Base-by-base conservation (phyloP, 2,113 vertebrate genomes). In the Alexandromys fortis region DNA sequence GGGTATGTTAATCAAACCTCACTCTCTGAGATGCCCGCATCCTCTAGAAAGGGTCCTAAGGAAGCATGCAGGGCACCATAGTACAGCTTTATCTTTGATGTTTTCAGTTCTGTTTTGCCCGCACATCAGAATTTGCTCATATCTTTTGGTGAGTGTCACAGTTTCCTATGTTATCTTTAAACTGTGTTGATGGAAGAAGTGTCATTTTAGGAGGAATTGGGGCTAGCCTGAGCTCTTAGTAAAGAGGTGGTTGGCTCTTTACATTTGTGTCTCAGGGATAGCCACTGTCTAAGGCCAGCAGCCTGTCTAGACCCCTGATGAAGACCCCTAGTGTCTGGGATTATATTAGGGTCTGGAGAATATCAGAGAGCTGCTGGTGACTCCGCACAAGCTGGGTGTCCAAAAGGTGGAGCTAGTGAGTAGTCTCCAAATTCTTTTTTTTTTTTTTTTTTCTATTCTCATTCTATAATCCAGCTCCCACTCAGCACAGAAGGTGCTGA, bases 141-240 rank as follows among this genome's bases (percentile, higher is more conserved):
- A 49, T 72, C 49, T 87, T 52, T 86, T 58, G 79, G 52, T 75
- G 52, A 90, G 63, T 58, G 17, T 83, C 45, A 63, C 52, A 22
- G 65, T 88, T 91, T 90, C 28, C 26, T 86, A 5, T 90, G 86
- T 90, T 47, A 79, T 78, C 45, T 86, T 77, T 89, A 86, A 67
- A 35, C 35, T 35, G 77, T 38, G 45, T 58, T 79, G 73, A 1
- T 67, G 67, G 52, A 81, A 21, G 12, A 93, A 70, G 33, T 55
- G 0, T 83, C 67, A 4, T 24, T 83, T 52, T 26, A 72, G 94
- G 90, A 70, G 47, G 28, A 89, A 10, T 38, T 3, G 3, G 68
- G 49, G 55, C 70, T 63, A 13, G 81, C 12, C 38, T 73, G 52
- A 38, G 35, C 19, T 76, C 42, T 73, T 58, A 30, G 11, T 14